Conservation (phyloP, 2,797 vertebrate species). For the Steatocranus sp. region DNA sequence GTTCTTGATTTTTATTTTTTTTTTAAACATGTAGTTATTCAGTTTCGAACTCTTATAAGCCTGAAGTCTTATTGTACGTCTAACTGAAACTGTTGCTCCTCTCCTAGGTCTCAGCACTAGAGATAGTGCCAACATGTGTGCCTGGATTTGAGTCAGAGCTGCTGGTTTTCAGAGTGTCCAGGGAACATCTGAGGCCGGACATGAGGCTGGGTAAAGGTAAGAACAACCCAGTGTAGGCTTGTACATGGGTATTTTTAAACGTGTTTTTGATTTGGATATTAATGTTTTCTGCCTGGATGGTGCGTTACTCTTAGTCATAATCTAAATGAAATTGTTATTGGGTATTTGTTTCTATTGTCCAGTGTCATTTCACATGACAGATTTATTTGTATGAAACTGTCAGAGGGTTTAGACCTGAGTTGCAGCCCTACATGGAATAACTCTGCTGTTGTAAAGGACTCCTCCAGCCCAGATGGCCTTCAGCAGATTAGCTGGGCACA, state of each 20-base stretch:
- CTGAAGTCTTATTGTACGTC: not conserved
- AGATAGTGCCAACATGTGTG: not conserved
- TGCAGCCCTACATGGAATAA: not conserved
- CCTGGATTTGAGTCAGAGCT: conserved; percentile 53
- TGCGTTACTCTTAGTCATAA: not conserved
- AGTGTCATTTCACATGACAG: not conserved
- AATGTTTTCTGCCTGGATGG: not conserved
- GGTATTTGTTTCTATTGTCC: not conserved
- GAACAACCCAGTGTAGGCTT: fast-evolving
- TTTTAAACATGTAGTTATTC: not conserved
- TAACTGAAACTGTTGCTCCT: not conserved
- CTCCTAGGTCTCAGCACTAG: conserved; percentile 31
- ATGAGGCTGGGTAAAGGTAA: conserved; percentile 70
- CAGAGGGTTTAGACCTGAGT: not conserved
- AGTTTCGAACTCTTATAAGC: fast-evolving
- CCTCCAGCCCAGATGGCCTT: not conserved
- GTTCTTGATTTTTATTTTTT: not conserved
- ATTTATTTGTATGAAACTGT: not conserved
- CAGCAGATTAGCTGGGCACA: not conserved
- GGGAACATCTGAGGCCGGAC: conserved; percentile 6
- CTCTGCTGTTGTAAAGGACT: not conserved
- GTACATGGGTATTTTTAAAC: not conserved
- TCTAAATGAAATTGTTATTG: not conserved
- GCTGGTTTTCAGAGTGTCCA: conserved; percentile 53
- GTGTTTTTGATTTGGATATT: not conserved